Evolutionary conservation across 1,140 invertebrate genomes (phyloP), one percentile per base, ranked within the genome.

Genomic region (Cotesia glomerata): DNA sequence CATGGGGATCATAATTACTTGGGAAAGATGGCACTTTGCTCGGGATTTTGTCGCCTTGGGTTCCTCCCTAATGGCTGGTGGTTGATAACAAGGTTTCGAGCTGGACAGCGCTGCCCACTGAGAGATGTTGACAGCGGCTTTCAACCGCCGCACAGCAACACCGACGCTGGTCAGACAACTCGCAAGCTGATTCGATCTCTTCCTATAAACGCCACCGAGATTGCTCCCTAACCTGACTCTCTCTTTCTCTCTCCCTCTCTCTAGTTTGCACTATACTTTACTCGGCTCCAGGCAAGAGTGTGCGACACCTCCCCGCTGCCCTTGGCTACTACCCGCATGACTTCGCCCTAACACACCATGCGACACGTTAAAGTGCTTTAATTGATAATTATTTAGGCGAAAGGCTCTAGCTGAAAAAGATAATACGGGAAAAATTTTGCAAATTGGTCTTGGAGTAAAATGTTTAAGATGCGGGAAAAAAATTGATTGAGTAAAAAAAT

Each of bases 91-190:
- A 86, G 84, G 82, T 87, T 87, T 86, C 81, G 70, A 75, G 75
- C 77, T 76, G 83, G 80, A 84, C 82, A 85, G 74, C 78, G 80
- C 79, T 81, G 83, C 72, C 80, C 80, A 81, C 79, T 87, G 85
- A 87, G 86, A 85, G 85, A 85, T 84, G 84, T 87, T 87, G 85
- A 87, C 86, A 87, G 85, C 82, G 82, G 86, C 86, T 86, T 87
- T 87, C 85, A 87, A 86, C 83, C 80, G 76, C 78, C 75, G 71
- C 71, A 70, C 26, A 49, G 54, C 56, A 16, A 13, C 34, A 36
- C 54, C 14, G 39, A 67, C 14, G 35, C 39, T 63, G 66, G 64
- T 67, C 71, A 68, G 64, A 68, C 58, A 58, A 36, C 26, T 52
- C 39, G 9, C 34, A 56, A 36, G 66, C 14, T 14, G 35, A 52